Percentiles rank a stretch among this genome's conserved stretches.
Conservation (phyloP, 2,113 vertebrate genomes). For the zebrafish (Danio rerio) region DNA sequence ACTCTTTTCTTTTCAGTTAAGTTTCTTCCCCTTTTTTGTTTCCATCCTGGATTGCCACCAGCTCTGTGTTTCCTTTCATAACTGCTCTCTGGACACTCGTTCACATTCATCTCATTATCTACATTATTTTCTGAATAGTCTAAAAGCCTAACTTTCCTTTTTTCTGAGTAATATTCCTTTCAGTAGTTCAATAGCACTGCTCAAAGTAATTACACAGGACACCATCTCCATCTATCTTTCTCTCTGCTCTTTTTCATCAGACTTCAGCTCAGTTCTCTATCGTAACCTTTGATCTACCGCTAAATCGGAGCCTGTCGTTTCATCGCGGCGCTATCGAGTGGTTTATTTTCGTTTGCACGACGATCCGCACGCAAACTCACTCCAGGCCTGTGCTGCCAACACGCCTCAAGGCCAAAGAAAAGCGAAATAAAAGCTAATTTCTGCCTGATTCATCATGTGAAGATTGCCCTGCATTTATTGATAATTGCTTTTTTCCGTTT, state of each 20-base stretch:
- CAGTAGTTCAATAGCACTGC: constrained; percentile 5
- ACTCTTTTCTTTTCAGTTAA: constrained; percentile 34
- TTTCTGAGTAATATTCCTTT: constrained; percentile 35
- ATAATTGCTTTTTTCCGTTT: constrained; percentile 83
- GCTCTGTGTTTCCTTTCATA: background rate
- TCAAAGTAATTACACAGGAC: constrained; percentile 33
- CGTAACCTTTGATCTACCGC: constrained; percentile 73
- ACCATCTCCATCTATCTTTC: constrained; percentile 5
- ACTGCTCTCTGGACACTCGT: constrained; percentile 1
- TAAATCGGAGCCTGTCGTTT: constrained; percentile 63
- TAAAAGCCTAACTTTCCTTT: constrained; percentile 2
- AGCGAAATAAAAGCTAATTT: constrained; percentile 75
- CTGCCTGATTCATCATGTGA: constrained; percentile 72
- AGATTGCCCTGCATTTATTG: constrained; percentile 82
- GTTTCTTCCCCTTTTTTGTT: constrained; percentile 12
- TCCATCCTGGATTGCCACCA: constrained; percentile 34
- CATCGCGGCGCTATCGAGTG: constrained; percentile 63
- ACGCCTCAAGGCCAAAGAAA: constrained; percentile 60
- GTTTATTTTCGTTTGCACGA: constrained; percentile 72
- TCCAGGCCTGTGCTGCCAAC: constrained; percentile 68
- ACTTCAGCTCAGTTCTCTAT: constrained; percentile 51
- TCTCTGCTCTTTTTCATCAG: constrained; percentile 50
- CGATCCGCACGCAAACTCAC: constrained; percentile 61
- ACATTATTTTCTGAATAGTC: constrained; percentile 12
- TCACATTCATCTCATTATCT: constrained; percentile 35